Evolutionary conservation across 2,888 invertebrate genomes (phyloP).

Genomic region (Sympetrum striolatum): DNA sequence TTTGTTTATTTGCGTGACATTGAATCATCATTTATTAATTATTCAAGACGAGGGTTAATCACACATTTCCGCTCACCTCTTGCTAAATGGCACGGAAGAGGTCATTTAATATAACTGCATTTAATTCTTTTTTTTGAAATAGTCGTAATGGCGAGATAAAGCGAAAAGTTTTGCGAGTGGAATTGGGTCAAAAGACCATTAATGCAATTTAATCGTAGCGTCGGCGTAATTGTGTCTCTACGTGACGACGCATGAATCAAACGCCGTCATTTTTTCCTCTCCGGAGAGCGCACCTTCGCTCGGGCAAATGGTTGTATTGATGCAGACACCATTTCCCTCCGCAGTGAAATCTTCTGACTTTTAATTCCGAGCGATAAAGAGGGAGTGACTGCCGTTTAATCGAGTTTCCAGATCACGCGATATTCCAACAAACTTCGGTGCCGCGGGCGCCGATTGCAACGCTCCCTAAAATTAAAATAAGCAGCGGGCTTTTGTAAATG

Average conservation of each 20-base stretch:
- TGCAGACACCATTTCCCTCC: not conserved
- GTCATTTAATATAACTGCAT: too few relatives aligned
- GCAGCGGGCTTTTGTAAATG: too few relatives aligned
- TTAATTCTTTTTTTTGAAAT: too few relatives aligned
- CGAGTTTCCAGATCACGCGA: not conserved
- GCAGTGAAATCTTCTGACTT: not conserved
- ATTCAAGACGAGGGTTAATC: too few relatives aligned
- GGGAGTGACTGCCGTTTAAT: not conserved
- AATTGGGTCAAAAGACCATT: slow-evolving; percentile 32
- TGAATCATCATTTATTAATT: too few relatives aligned
- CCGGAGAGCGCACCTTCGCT: not conserved
- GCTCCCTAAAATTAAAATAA: not conserved
- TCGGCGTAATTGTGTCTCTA: not conserved
- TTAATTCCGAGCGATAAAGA: not conserved
- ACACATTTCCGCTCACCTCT: too few relatives aligned
- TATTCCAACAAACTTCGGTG: not conserved
- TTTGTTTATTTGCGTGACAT: too few relatives aligned
- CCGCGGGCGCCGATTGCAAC: not conserved
- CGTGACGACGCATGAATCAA: not conserved
- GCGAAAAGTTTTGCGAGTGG: not conserved
- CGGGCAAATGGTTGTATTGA: not conserved
- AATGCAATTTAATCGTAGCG: not conserved
- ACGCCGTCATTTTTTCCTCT: not conserved
- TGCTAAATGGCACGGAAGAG: too few relatives aligned
- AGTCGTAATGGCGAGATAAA: too few relatives aligned